Evolutionary conservation across 2,888 invertebrate genomes (phyloP).

Genomic region (Chrysolina americana): DNA sequence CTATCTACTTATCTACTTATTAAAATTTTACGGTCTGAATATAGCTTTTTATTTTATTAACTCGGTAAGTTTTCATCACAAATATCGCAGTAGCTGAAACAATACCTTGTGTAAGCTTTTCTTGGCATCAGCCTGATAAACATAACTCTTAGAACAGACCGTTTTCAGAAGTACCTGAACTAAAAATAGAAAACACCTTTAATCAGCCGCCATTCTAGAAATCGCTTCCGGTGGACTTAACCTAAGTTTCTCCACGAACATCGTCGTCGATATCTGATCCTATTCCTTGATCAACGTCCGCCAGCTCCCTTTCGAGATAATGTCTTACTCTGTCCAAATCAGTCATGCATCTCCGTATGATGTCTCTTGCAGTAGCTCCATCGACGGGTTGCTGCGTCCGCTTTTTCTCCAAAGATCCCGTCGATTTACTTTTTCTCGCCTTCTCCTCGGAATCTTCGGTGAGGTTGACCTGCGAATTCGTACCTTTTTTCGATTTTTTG

Average conservation of each 20-base stretch:
- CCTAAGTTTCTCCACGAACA: neutral
- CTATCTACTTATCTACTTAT: no score
- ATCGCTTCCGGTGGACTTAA: neutral
- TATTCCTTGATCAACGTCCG: neutral
- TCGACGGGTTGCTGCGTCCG: neutral
- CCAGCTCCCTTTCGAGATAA: slow-evolving; percentile 4
- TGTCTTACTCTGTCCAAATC: neutral
- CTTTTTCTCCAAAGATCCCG: slow-evolving; percentile 2
- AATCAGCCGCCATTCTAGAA: neutral
- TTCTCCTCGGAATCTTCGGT: neutral
- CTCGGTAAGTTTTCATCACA: no score
- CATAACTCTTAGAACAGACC: no score
- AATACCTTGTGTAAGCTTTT: no score
- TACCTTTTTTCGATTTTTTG: neutral
- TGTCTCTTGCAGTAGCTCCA: neutral
- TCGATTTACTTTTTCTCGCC: slow-evolving; percentile 6
- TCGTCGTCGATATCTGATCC: neutral
- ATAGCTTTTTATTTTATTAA: no score
- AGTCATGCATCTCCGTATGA: slow-evolving; percentile 8
- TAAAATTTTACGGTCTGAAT: no score
- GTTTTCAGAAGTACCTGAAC: neutral
- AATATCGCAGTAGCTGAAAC: no score
- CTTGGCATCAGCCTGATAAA: no score
- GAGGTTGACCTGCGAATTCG: neutral
- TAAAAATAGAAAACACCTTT: neutral